phyloP scores from a whole-genome alignment of 37 sponge, comb jelly and placozoan species.

The Mnemiopsis leidyi region DNA sequence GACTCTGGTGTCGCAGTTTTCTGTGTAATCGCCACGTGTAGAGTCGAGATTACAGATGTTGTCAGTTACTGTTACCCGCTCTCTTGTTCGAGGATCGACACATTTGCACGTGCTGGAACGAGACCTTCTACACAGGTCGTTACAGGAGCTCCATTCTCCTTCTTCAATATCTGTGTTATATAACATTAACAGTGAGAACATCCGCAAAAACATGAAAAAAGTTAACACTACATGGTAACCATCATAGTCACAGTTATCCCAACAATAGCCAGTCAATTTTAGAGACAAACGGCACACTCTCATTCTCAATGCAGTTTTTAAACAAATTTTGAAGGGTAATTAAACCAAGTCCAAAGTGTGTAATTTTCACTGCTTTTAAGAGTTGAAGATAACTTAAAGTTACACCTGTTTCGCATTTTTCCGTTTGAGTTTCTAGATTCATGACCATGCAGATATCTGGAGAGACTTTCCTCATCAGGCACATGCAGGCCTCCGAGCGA shows the following conservation, averaged over 20 bases:
- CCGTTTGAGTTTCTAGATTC: background rate
- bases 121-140: background rate
- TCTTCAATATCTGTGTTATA: background rate
- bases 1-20: background rate
- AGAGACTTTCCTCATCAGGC: background rate
- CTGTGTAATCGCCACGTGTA: background rate
- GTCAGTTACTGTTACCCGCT: background rate
- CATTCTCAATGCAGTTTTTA: too few species aligned
- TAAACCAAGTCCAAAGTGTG: too few species aligned
- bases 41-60: background rate
- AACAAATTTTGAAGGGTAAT: too few species aligned
- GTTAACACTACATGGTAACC: too few species aligned
- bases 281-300: background rate
- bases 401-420: background rate
- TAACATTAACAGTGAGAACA: background rate
- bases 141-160: constrained; percentile 7
- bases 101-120: background rate
- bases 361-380: background rate
- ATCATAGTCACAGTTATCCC: too few species aligned
- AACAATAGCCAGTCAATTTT: background rate
- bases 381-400: background rate
- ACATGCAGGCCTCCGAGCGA: background rate
- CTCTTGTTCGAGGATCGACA: background rate
- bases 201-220: too few species aligned
- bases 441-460: constrained; percentile 22